phyloP scores from a whole-genome alignment of 2,888 invertebrate genomes.

The Xestia rhomboidea region DNA sequence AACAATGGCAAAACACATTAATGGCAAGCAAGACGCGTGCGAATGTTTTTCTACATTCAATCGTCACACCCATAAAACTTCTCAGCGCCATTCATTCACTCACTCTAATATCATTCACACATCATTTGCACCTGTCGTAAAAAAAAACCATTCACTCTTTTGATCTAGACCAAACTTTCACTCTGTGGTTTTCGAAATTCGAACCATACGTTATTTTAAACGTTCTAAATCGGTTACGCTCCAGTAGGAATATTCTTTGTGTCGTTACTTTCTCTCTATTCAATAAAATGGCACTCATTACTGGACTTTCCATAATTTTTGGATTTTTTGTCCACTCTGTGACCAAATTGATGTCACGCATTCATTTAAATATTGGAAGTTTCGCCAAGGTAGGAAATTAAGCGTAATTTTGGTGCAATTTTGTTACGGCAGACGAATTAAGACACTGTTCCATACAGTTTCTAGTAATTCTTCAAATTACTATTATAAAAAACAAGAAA shows the following conservation, averaged over 20 bases:
- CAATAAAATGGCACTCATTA: slow-evolving; percentile 66
- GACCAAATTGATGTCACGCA: slow-evolving; percentile 62
- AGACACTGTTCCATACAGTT: too few relatives aligned
- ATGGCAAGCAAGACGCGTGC: slow-evolving; percentile 39
- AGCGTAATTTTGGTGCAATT: slow-evolving; percentile 48
- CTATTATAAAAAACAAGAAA: neutral
- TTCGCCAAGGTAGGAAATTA: slow-evolving; percentile 30
- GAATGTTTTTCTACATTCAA: slow-evolving; percentile 43
- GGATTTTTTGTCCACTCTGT: slow-evolving; percentile 39
- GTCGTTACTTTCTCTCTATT: slow-evolving; percentile 74
- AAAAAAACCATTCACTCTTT: slow-evolving; percentile 63
- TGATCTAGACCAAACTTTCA: slow-evolving; percentile 74
- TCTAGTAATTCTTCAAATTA: neutral
- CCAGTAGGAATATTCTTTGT: slow-evolving; percentile 74
- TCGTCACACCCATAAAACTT: slow-evolving; percentile 37
- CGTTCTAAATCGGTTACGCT: slow-evolving; percentile 79
- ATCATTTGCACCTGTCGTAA: slow-evolving; percentile 67
- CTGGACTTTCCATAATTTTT: slow-evolving; percentile 65
- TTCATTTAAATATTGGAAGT: slow-evolving; percentile 54
- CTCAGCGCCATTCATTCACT: slow-evolving; percentile 44
- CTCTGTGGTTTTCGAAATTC: slow-evolving; percentile 81
- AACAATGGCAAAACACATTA: slow-evolving; percentile 38
- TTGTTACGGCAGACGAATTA: slow-evolving; percentile 8
- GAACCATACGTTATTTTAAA: slow-evolving; percentile 77
- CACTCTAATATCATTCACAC: slow-evolving; percentile 66